Base-by-base conservation (phyloP, 92 coral and sea anemone species). In the Chrysogorgia sp. region DNA sequence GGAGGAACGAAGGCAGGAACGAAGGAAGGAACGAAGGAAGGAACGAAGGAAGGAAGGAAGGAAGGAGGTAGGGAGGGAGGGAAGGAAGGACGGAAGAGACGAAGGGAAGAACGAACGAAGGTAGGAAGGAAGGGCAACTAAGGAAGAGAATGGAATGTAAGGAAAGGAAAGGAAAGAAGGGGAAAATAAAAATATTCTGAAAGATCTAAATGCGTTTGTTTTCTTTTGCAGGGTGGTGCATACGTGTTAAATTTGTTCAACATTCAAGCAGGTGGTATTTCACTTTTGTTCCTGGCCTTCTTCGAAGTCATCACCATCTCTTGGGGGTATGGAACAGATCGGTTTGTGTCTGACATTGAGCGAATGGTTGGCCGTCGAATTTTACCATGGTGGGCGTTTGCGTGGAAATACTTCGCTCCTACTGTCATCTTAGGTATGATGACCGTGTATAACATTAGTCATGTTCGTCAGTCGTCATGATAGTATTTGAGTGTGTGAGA, bases 321-420 rank as follows among this genome's bases (percentile, higher is more conserved):
- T 4, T 94, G 98, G 98, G 93, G 92, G 0, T 94, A 94, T 58
- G 98, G 98, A 25, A 92, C 97, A 2, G 86, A 91, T 63, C 92
- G 96, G 5, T 94, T 94, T 84, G 97, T 96, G 21, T 41, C 43
- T 58, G 96, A 94, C 67, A 85, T 94, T 55, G 86, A 90, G 75
- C 83, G 84, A 0, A 94, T 94, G 98, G 92, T 88, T 24, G 98
- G 98, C 5, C 74, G 90, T 81, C 92, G 86, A 65, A 84, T 94
- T 34, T 85, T 84, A 87, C 89, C 85, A 0, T 94, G 98, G 98
- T 94, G 98, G 98, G 88, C 97, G 22, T 82, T 94, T 21, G 88
- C 96, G 7, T 94, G 98, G 98, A 92, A 94, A 55, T 94, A 49
- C 79, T 83, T 84, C 62, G 69, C 98, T 24, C 98, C 98, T 17